Conservation (phyloP, 2,888 invertebrate genomes). For the Tipula unca region DNA sequence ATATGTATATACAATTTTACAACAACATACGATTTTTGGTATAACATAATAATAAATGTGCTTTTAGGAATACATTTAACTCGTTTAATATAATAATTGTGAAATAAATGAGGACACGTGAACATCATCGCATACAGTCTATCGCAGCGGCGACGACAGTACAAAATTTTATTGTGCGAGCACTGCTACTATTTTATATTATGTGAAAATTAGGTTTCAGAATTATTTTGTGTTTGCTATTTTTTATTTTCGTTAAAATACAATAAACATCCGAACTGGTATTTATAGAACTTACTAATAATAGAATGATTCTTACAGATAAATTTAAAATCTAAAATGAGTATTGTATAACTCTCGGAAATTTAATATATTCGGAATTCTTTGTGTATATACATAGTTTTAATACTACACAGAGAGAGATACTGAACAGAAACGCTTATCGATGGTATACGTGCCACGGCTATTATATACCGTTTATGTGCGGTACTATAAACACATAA, state of each 20-base stretch:
- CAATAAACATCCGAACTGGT: background rate
- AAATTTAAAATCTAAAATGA: background rate
- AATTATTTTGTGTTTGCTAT: background rate
- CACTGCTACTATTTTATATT: background rate
- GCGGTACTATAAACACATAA: too few relatives aligned
- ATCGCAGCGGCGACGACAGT: background rate
- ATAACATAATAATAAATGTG: background rate
- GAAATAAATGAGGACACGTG: background rate
- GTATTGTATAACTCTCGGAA: background rate
- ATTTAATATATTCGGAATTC: background rate
- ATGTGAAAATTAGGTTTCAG: background rate
- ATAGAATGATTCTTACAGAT: background rate
- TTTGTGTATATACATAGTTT: background rate
- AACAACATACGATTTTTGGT: background rate
- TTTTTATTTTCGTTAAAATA: conserved; percentile 2
- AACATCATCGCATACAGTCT: background rate
- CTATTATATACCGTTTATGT: background rate
- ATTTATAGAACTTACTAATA: conserved; percentile 14
- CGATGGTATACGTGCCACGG: background rate
- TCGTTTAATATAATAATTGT: background rate
- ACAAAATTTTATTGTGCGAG: background rate
- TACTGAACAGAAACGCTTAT: background rate
- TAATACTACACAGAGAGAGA: background rate
- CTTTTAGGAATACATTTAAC: background rate
- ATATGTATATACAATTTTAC: too few relatives aligned